Evolutionary conservation across 2,888 invertebrate species (phyloP).

Genomic region (Oxystoma pomonae): DNA sequence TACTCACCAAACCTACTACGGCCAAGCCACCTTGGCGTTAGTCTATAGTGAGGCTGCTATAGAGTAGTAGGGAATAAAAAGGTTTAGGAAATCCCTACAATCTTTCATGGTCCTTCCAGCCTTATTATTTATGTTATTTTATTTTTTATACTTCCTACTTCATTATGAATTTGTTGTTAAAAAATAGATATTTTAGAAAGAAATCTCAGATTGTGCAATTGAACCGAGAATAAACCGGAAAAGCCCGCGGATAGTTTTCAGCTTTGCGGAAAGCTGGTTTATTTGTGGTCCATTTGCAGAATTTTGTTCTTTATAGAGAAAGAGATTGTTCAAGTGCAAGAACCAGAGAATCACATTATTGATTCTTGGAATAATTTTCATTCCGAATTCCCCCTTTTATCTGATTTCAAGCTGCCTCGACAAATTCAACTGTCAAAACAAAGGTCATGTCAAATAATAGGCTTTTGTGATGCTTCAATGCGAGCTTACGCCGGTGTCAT

Average conservation of each 20-base stretch:
- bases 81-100: no score
- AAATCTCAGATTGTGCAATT: neutral
- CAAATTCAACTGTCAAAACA: conserved; percentile 4
- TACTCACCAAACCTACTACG: no score
- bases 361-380: conserved; percentile 5
- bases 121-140: neutral
- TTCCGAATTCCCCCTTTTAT: conserved; percentile 7
- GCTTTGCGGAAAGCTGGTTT: neutral
- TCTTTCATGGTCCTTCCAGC: no score
- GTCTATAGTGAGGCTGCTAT: no score
- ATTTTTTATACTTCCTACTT: neutral
- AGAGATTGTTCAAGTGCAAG: no score
- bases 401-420: conserved; percentile 1
- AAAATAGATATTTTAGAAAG: neutral
- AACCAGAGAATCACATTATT: neutral
- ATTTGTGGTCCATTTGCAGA: neutral
- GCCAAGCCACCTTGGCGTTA: no score
- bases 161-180: neutral
- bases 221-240: neutral
- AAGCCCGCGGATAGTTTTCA: neutral
- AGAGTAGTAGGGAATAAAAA: no score
- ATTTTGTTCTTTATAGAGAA: neutral
- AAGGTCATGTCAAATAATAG: conserved; percentile 1
- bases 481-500: neutral
- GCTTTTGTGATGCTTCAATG: neutral